These are phyloP conservation scores for Thymelicus lineola DNA, from an alignment of 2,888 invertebrate species.

Conservation along the genomic window DNA sequence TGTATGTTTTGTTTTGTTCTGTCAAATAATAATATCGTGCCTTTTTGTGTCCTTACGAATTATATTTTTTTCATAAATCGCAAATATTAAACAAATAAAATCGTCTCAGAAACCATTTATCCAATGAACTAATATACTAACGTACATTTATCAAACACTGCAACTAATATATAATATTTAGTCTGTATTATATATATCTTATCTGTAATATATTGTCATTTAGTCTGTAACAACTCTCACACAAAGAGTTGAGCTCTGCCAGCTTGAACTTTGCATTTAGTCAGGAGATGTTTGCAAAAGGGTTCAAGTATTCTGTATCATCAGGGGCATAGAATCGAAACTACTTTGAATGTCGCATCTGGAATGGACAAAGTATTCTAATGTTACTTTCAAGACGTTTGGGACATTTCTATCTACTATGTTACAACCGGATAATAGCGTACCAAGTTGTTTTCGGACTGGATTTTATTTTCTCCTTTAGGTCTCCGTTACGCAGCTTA, in stretches of 20 bases:
- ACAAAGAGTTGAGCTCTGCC: conserved; percentile 33
- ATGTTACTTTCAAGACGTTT: conserved; percentile 32
- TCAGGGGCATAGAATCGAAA: conserved; percentile 1
- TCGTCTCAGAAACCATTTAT: conserved; percentile 1
- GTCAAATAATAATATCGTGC: too few species aligned
- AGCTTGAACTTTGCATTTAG: conserved; percentile 28
- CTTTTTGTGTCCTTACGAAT: too few species aligned
- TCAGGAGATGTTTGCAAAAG: background rate
- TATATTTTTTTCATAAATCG: too few species aligned
- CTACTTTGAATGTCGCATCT: background rate
- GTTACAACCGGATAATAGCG: conserved; percentile 29
- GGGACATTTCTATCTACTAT: conserved; percentile 37
- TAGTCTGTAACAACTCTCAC: conserved; percentile 19
- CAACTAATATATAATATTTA: conserved; percentile 20
- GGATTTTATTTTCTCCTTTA: conserved; percentile 31
- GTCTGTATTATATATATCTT: too few species aligned
- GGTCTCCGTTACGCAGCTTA: conserved; percentile 24
- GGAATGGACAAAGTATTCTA: conserved; percentile 28
- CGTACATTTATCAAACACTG: conserved; percentile 3
- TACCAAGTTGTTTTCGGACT: conserved; percentile 29
- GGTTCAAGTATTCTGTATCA: conserved; percentile 3
- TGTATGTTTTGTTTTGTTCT: too few species aligned
- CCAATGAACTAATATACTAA: conserved; percentile 12
- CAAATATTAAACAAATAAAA: background rate
- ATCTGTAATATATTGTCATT: too few species aligned